Base-by-base conservation (phyloP, 2,797 vertebrate species). In the Crocodylus rhombifer region DNA sequence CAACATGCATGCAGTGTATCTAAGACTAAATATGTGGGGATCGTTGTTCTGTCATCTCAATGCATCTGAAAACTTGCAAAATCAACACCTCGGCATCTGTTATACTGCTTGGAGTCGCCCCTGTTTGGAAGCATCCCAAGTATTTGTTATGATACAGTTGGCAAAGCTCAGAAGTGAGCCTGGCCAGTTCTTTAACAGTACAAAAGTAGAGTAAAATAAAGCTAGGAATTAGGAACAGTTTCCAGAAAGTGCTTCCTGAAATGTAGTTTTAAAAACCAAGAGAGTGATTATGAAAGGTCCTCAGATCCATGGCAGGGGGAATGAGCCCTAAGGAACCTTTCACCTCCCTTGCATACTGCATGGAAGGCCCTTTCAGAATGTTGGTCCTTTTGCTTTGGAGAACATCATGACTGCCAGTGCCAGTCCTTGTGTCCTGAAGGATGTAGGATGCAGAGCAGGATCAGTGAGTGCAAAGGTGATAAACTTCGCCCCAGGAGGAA, bases 1-100 rank as follows among this genome's bases (percentile, higher is more conserved):
- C 74, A 92, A 71, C 84, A 63, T 28, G 5, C 21, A 81, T 85
- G 87, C 42, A 42, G 55, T 57, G 60, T 63, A 58, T 51, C 20
- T 64, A 33, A 23, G 93, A 90, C 33, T 62, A 61, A 61, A 7
- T 69, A 20, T 88, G 86, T 94, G 71, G 17, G 81, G 75, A 74
- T 87, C 91, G 80, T 0, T 0, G 14, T 86, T 77, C 77, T 88
- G 77, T 80, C 21, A 1, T 79, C 81, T 90, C 91, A 77, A 87
- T 88, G 60, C 30, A 89, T 15, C 76, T 67, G 55, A 92, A 82
- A 25, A 2, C 57, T 58, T 82, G 75, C 86, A 87, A 96, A 95
- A 51, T 67, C 17, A 79, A 61, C 73, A 62, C 14, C 64, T 92
- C 82, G 58, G 23, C 92, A 36, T 58, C 82, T 91, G 86, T 91